Evolutionary conservation across 2,888 invertebrate genomes (phyloP), one percentile per base, ranked within the genome.

Genomic region (Ectropis crepuscularia): DNA sequence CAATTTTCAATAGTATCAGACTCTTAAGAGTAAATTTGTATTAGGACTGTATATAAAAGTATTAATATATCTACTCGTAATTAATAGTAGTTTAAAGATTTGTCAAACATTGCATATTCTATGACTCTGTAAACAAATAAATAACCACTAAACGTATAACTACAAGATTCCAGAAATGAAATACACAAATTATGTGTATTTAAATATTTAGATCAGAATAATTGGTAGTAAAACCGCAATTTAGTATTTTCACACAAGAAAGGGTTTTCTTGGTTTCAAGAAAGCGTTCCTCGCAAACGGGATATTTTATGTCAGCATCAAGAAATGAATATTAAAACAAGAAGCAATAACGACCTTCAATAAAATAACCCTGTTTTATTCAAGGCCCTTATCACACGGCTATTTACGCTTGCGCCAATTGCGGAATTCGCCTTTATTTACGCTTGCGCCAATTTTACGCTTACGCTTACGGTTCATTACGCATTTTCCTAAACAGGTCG

Each of bases 401-500:
- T 57, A 57, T 49, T 48, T 57, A 53, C 53, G 57, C 37, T 38
- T 47, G 41, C 42, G 42, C 62, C 53, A 57, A 53, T 53, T 57
- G 55, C 37, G 46, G 51, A 57, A 48, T 62, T 43, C 46, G 47
- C 16, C 53, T 46, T 43, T 53, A 58, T 49, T 63, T 63, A 63
- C 57, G 63, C 63, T 36, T 28, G 16, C 28, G 43, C 43, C 42
- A 53, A 53, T 62, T 62, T 57, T 48, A 53, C 57, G 62, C 57
- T 57, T 41, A 51, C 47, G 50, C 45, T 57, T n/a, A 51, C 41
- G 53, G 11, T 41, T 53, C 55, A 61, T 57, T 51, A 53, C 53
- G 53, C 53, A 53, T 53, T 58, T 48, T 41, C 48, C 38, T 58
- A 53, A 57, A 57, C 57, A 57, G 63, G 57, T 49, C 53, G 53